These are phyloP conservation scores for Drosophila nr. perissopoda DNA, from an alignment of 2,888 invertebrate genomes.

Conservation along the genomic window DNA sequence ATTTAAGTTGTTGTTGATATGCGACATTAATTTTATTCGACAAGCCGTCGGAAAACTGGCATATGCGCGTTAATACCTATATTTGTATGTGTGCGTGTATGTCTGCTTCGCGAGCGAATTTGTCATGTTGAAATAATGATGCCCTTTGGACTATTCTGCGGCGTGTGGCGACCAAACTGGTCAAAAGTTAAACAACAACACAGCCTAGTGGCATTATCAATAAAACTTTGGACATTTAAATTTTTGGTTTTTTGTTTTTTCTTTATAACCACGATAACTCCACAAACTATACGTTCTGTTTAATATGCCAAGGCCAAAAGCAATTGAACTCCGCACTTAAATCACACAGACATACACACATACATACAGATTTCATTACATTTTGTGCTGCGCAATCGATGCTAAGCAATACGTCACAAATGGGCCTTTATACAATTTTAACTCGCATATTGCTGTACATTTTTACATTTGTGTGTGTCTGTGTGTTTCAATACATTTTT, in stretches of 20 bases:
- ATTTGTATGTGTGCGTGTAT: neutral
- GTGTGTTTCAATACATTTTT: neutral
- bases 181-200: neutral
- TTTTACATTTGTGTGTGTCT: neutral
- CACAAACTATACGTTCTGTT: conserved; percentile 5
- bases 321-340: conserved; percentile 53
- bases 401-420: conserved; percentile 14
- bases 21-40: neutral
- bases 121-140: neutral
- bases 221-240: neutral
- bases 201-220: neutral
- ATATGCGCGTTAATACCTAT: neutral
- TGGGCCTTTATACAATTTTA: neutral
- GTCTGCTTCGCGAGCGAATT: neutral
- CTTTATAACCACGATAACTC: neutral
- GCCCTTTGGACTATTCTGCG: neutral
- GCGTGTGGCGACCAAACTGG: neutral
- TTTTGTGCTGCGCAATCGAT: conserved; percentile 31
- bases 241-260: neutral
- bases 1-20: neutral
- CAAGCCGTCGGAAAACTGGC: neutral
- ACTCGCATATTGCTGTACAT: neutral
- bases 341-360: neutral
- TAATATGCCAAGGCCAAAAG: conserved; percentile 58
- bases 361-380: conserved; percentile 16